A percentile compares a stretch with the other conserved stretches of the same genome.
These are phyloP conservation scores for Amazona vittata DNA, from an alignment of 2,113 vertebrate species.

Conservation along the genomic window DNA sequence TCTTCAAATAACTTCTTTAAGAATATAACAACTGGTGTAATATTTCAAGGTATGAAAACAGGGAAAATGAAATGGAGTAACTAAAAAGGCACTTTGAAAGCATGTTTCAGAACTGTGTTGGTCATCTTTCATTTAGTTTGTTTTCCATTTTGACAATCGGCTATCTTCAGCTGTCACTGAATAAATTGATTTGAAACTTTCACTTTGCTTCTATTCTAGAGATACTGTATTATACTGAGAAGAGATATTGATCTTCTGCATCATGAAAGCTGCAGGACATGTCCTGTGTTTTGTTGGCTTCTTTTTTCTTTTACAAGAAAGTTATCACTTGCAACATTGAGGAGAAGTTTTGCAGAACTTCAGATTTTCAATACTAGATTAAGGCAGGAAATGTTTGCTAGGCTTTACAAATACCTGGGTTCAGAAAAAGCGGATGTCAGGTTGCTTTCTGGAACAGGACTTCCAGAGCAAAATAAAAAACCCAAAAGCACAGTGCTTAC, in stretches of 20 bases:
- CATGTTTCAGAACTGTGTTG: neutral
- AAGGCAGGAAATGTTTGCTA: neutral
- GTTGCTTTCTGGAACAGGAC: neutral
- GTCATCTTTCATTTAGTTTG: slow-evolving; percentile 29
- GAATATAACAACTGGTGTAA: slow-evolving; percentile 47
- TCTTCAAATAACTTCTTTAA: slow-evolving; percentile 65
- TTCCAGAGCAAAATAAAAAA: neutral
- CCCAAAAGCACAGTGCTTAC: neutral
- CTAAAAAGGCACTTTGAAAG: slow-evolving; percentile 28
- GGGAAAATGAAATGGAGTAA: neutral
- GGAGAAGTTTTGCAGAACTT: neutral
- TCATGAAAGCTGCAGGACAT: neutral
- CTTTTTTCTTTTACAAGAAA: neutral
- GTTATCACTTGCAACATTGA: neutral
- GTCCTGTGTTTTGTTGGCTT: neutral
- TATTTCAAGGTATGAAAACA: slow-evolving; percentile 28
- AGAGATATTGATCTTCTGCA: neutral
- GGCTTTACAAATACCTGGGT: neutral
- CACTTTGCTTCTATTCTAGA: neutral
- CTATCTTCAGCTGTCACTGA: slow-evolving; percentile 5
- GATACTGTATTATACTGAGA: neutral
- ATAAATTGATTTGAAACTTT: neutral
- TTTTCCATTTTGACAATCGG: neutral
- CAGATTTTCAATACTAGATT: neutral
- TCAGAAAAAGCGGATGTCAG: neutral